Percentiles rank a stretch among this genome's conserved stretches.
These are phyloP conservation scores for Circaetus cinerascens DNA, from an alignment of 2,113 vertebrate genomes.

Conservation along the genomic window DNA sequence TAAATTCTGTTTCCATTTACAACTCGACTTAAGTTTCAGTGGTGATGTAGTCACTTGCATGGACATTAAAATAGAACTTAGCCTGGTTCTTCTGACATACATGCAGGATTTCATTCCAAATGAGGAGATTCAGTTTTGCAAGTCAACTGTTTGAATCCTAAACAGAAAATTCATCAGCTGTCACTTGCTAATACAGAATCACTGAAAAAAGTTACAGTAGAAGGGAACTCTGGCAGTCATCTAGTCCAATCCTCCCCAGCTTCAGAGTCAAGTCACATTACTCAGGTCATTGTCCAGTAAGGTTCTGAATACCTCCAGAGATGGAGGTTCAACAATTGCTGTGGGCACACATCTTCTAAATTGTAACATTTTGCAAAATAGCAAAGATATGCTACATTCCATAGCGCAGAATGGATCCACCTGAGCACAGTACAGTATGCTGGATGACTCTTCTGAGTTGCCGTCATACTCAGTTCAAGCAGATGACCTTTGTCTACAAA, in stretches of 20 bases:
- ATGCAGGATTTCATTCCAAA: neutral
- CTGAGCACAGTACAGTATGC: neutral
- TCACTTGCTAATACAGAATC: neutral
- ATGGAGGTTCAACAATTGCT: neutral
- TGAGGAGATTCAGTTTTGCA: neutral
- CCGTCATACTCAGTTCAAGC: neutral
- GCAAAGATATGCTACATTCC: neutral
- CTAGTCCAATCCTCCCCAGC: neutral
- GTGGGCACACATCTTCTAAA: neutral
- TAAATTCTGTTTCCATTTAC: neutral
- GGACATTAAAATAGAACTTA: neutral
- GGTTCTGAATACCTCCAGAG: neutral
- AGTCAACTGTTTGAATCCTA: neutral
- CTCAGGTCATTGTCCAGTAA: neutral
- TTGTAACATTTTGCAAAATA: neutral
- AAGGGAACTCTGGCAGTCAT: neutral
- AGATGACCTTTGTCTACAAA: neutral
- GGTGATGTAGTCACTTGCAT: neutral
- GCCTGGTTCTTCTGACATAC: neutral
- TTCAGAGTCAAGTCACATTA: neutral
- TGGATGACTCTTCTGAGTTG: fast-evolving
- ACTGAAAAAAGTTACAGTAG: neutral
- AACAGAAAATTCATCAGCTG: neutral
- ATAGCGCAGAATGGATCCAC: neutral
- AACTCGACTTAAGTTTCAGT: neutral